A percentile compares a stretch with the other conserved stretches of the same genome.
phyloP scores from a whole-genome alignment of 2,888 invertebrate genomes.

The Axea sp. region DNA sequence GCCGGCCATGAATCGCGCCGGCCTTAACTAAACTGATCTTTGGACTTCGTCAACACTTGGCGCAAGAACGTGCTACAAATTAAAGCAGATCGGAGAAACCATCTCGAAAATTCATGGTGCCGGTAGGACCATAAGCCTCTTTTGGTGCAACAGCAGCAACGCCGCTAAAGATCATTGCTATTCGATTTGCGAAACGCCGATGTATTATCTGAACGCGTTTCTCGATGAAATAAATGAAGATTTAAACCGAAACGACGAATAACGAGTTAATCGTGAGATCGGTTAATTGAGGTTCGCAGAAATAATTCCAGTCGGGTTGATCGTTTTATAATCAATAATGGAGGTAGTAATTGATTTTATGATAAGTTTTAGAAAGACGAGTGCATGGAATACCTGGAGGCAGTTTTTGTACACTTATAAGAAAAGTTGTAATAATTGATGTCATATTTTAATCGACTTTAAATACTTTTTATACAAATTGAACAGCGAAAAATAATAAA shows the following conservation, averaged over 20 bases:
- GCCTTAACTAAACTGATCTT: constrained; percentile 64
- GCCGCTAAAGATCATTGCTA: constrained; percentile 33
- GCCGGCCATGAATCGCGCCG: constrained; percentile 51
- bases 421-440: too few relatives aligned
- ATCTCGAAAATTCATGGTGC: constrained; percentile 73
- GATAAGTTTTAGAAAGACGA: constrained; percentile 24
- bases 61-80: constrained; percentile 79
- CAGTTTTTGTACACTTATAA: not conserved
- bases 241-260: constrained; percentile 21
- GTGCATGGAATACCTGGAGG: constrained; percentile 14
- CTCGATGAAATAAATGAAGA: constrained; percentile 37
- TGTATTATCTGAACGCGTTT: constrained; percentile 35
- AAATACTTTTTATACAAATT: too few relatives aligned
- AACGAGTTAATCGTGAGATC: constrained; percentile 46
- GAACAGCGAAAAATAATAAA: too few relatives aligned
- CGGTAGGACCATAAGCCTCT: constrained; percentile 24
- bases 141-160: constrained; percentile 9
- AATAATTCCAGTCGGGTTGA: constrained; percentile 25
- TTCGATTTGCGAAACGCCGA: constrained; percentile 37
- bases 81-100: constrained; percentile 75
- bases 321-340: constrained; percentile 49
- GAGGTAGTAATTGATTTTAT: constrained; percentile 40
- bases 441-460: too few relatives aligned
- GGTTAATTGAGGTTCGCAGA: constrained; percentile 36
- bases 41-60: constrained; percentile 69